Evolutionary conservation across 2,113 vertebrate genomes (phyloP), one percentile per base, ranked within the genome.

Genomic region (Xiphophorus hellerii): DNA sequence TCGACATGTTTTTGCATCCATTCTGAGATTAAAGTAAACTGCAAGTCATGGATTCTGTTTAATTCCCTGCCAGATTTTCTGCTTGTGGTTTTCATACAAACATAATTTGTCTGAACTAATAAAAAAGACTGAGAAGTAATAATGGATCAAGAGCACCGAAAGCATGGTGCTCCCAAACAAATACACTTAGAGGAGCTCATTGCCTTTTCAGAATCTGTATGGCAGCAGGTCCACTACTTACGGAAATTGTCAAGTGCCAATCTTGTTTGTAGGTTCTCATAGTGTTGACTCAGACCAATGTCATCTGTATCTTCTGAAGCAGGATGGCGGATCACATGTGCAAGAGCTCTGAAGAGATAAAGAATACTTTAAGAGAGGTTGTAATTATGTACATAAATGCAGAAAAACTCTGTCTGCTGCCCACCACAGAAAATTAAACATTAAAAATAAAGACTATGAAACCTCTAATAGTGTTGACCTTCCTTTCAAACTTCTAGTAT

Each of bases 261-360:
- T 89, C 96, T 94, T 0, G 95, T 93, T 67, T 97, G 95, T 91
- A 97, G 95, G 92, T 96, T 98, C 84, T 99, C 97, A 13, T 98
- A 98, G 81, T 96, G 97, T 69, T 97, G 97, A 67, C 89, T 95
- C 0, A 97, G 95, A 39, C 96, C 96, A 10, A 97, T 95, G 86
- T 95, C 96, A 71, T 98, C 96, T 91, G 94, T 92, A 6, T 95
- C 96, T 84, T 97, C 94, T 51, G 96, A 95, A 78, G 96, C 96
- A 69, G 96, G 96, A 85, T 97, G 97, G 72, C 96, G 94, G 95
- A 99, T 97, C 75, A 98, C 98, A 67, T 98, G 96, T 54, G 97
- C 97, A 78, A 99, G 96, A 88, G 96, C 96, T 91, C 98, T 99
- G 87, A n/a, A 92, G 92, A 93, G 44, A 93, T 62, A 44, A 48